Conservation (phyloP, 2,113 vertebrate species). For the Oxyruncus cristatus region DNA sequence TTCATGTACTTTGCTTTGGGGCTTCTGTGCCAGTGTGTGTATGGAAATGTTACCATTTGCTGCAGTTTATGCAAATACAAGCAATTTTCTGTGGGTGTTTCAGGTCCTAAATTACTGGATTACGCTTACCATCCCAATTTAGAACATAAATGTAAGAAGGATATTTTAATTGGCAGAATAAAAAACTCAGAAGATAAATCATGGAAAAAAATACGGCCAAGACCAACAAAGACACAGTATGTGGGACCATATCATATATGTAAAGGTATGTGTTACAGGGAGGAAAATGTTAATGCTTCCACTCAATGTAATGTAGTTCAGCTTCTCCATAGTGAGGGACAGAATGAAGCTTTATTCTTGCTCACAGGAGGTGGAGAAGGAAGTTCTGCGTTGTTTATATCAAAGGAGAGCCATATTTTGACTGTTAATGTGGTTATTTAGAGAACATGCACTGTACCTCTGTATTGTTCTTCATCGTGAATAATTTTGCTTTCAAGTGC, state of each 20-base stretch:
- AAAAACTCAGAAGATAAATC: conserved; percentile 84
- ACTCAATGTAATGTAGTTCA: not conserved
- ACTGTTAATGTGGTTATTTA: not conserved
- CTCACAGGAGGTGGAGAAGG: not conserved
- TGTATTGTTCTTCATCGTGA: not conserved
- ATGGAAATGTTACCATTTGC: not conserved
- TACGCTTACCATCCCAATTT: conserved; percentile 79
- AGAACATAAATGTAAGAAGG: conserved; percentile 98
- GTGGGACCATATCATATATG: conserved; percentile 98
- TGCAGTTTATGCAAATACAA: not conserved
- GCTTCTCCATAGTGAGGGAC: not conserved
- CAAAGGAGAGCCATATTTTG: not conserved
- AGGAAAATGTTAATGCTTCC: not conserved
- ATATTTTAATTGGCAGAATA: conserved; percentile 89
- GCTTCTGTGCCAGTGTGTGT: not conserved
- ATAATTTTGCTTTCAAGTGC: not conserved
- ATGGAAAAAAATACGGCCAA: conserved; percentile 94
- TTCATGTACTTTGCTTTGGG: not conserved
- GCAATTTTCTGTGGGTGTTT: conserved; percentile 42
- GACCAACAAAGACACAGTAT: conserved; percentile 95
- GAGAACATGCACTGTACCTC: not conserved
- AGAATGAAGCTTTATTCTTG: not conserved
- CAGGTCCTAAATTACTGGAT: conserved; percentile 88
- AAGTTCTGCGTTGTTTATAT: not conserved
- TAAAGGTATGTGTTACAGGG: conserved; percentile 81